Base-by-base conservation (phyloP, 2,888 invertebrate genomes). In the Synergus itoensis region DNA sequence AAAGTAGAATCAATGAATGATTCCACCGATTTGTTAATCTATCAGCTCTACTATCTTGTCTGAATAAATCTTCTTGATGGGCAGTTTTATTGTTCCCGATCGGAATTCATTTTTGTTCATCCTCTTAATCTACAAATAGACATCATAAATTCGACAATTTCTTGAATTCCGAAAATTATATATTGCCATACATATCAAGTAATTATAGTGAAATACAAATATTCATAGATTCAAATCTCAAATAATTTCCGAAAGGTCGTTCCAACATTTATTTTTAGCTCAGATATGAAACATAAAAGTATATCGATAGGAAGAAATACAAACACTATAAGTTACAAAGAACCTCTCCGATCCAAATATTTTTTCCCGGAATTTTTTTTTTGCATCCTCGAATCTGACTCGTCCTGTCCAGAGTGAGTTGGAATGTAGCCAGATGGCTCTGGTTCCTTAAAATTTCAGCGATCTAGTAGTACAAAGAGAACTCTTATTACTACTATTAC, bases 401-500 rank as follows among this genome's bases (percentile, higher is more conserved):
- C 53, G 40, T 73, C 36, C 16, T 53, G 28, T 48, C 4, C 11
- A 53, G 40, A 73, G 53, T 73, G 40, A 73, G 53, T 73, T 73
- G 73, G 73, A 73, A 1, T 7, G n/a, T 53, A n/a, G 73, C 73
- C 73, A 73, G 73, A 73, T 73, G 53, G 53, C 73, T 73, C 53
- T 57, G 36, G 73, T 36, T 73, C 48, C 73, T 57, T 28, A n/a
- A 73, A 53, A 73, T 73, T 57, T 18, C 36, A 73, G n/a, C 36
- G 40, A 73, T 57, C 40, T 36, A 57, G 36, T 53, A n/a, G 53
- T 36, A 73, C 53, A 73, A 73, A 73, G 73, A 36, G 16, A 73
- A 48, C 36, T 36, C 40, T 53, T 73, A 73, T 40, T 73, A 40
- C 53, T 73, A 40, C 12, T 40, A 57, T 73, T 73, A 28, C 53